These are phyloP conservation scores for Champsocephalus gunnari DNA, from an alignment of 2,797 vertebrate genomes.

Conservation along the genomic window DNA sequence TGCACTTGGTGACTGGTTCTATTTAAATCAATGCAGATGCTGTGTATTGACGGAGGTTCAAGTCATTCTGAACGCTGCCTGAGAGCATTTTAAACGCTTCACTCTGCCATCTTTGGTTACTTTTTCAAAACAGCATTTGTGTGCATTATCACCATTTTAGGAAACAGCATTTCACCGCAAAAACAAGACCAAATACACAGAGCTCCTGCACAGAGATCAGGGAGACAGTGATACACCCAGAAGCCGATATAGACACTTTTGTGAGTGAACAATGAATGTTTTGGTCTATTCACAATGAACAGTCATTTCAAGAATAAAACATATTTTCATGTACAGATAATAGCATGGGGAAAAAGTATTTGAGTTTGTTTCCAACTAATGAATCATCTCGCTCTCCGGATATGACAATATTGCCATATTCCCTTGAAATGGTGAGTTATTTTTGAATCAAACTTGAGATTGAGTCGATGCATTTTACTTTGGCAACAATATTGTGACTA, in stretches of 20 bases:
- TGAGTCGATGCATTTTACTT: neutral
- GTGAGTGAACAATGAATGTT: too few relatives aligned
- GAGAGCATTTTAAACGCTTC: neutral
- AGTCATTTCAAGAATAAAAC: neutral
- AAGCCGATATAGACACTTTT: neutral
- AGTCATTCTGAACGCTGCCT: neutral
- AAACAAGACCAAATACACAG: neutral
- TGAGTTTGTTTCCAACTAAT: neutral
- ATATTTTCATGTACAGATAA: neutral
- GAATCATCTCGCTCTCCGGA: neutral
- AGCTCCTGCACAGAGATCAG: neutral
- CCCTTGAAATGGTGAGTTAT: neutral
- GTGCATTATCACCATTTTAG: neutral
- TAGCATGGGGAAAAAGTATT: neutral
- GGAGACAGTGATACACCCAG: neutral
- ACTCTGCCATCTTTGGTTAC: neutral
- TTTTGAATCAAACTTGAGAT: conserved; percentile 3
- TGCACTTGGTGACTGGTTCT: neutral
- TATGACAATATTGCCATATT: neutral
- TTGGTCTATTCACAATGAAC: neutral
- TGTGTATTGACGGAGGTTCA: neutral
- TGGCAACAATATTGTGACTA: neutral
- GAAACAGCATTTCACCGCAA: neutral
- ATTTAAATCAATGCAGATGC: neutral
- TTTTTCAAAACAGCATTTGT: neutral